Base-by-base conservation (phyloP, 2,888 invertebrate species). In the Hydrotaea cyrtoneurina region DNA sequence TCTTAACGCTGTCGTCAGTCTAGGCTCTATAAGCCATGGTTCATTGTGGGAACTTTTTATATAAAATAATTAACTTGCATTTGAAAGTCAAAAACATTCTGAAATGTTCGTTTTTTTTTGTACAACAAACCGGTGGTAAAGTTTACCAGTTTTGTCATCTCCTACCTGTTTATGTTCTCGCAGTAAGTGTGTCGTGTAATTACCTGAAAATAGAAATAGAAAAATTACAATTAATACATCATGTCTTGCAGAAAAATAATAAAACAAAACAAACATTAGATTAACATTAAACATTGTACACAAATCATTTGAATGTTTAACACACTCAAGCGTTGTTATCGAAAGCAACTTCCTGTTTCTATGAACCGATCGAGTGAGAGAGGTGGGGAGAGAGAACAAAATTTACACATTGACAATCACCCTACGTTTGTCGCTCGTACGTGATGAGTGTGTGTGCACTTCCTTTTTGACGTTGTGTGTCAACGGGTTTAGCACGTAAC, bases 391-490 rank as follows among this genome's bases (percentile, higher is more conserved):
- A 59, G 26, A 11, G 26, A 1, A 43, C 15, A 53, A 31, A 7
- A 53, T 17, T 53, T 19, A 8, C 2, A 55, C 55, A 55, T 55
- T 64, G 64, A 64, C 36, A 64, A 36, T 13, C 64, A n/a, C 66
- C 17, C 66, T 31, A 31, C 26, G 62, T 62, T 10, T 10, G 59
- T 19, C 8, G 26, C 15, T 13, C 36, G 69, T 69, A 46, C 46
- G 69, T 69, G 69, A 69, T 69, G 43, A 23, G 46, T 46, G 43
- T 21, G 31, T 31, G 43, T 21, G 31, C 39, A 69, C 69, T 69
- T 69, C 69, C 69, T 69, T 69, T 69, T 69, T 69, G 19, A 19
- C 69, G 26, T 15, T 26, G 26, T 11, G 13, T 26, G 59, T 59
- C 23, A 43, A 50, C 50, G 69, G 43, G 66, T 66, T 55, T 19